These are phyloP conservation scores for Ruditapes philippinarum DNA, from an alignment of 1,140 invertebrate genomes.

Conservation along the genomic window DNA sequence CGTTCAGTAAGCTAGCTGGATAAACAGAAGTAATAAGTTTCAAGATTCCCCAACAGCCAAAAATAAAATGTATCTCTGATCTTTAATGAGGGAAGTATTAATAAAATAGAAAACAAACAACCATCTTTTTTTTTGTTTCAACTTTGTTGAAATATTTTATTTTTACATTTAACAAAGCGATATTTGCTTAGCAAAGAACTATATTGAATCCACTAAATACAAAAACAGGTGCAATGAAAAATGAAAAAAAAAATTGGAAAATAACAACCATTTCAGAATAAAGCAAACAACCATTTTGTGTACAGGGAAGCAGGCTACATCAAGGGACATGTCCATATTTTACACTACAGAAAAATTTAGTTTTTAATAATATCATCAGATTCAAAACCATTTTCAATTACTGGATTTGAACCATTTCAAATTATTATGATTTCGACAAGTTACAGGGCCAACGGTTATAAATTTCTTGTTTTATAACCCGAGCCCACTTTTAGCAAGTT, in stretches of 20 bases:
- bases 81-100: too few relatives aligned
- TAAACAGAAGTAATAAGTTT: too few relatives aligned
- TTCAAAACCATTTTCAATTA: too few relatives aligned
- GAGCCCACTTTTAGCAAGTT: too few relatives aligned
- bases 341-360: neutral
- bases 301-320: neutral
- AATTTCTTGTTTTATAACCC: too few relatives aligned
- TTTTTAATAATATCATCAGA: neutral
- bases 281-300: conserved; percentile 4
- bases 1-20: too few relatives aligned
- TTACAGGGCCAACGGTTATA: too few relatives aligned
- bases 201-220: conserved; percentile 20
- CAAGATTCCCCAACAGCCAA: too few relatives aligned
- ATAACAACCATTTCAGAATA: conserved; percentile 2
- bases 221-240: conserved; percentile 14
- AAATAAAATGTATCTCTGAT: too few relatives aligned
- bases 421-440: too few relatives aligned
- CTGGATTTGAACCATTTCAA: too few relatives aligned
- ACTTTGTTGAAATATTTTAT: conserved; percentile 66
- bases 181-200: conserved; percentile 60
- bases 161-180: conserved; percentile 64
- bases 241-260: conserved; percentile 28
- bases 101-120: conserved; percentile 12
- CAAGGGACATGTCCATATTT: too few relatives aligned
- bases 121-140: conserved; percentile 23